These are phyloP conservation scores for Ascidia mentula DNA, from an alignment of 23 tunicate genomes.

Conservation along the genomic window DNA sequence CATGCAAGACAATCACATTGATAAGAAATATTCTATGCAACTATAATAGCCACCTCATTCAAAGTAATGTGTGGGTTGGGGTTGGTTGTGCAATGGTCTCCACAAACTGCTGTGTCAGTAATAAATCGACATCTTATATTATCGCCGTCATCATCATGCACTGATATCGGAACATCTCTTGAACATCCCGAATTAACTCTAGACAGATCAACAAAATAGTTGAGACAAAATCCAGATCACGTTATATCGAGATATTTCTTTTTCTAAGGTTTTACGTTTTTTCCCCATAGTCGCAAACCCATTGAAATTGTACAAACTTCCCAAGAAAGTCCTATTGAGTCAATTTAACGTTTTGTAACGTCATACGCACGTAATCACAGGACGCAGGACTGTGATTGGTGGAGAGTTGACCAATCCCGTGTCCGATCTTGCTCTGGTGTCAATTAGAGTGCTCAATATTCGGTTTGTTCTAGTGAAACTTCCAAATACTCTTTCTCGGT, in stretches of 20 bases:
- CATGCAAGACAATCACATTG: too few species aligned
- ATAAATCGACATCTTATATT: background rate
- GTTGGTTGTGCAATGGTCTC: background rate
- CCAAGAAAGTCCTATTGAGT: too few species aligned
- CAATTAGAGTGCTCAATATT: background rate
- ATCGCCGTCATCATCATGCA: background rate
- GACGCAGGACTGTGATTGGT: constrained; percentile 1
- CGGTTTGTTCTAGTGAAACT: background rate
- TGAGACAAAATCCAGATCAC: too few species aligned
- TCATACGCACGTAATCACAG: background rate
- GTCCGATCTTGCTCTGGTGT: background rate
- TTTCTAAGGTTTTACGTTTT: too few species aligned
- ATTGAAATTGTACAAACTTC: too few species aligned
- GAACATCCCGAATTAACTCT: background rate
- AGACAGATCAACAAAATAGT: too few species aligned
- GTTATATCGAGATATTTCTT: too few species aligned
- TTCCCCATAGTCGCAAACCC: too few species aligned
- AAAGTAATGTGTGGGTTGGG: background rate
- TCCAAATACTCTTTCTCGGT: too few species aligned
- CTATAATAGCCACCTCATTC: background rate
- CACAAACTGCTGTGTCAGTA: background rate
- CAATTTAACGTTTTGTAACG: background rate
- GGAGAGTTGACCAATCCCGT: background rate
- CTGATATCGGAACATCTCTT: background rate
- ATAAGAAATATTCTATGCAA: too few species aligned